A percentile compares a stretch with the other conserved stretches of the same genome.
These are phyloP conservation scores for Cheilinus undulatus DNA, from an alignment of 2,113 vertebrate species.

Conservation along the genomic window DNA sequence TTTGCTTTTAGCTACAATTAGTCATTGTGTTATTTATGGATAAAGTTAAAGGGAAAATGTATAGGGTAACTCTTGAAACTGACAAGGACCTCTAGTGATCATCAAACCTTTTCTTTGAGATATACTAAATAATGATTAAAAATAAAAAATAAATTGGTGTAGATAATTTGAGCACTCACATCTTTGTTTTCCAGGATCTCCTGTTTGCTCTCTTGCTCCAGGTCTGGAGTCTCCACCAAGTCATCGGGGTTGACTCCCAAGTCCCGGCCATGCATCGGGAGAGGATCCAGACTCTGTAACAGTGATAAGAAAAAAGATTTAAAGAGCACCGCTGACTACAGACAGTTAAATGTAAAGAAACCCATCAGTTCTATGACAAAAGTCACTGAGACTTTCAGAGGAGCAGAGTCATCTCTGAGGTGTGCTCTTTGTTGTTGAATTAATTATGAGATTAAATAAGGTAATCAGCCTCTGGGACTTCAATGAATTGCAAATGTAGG, in stretches of 20 bases:
- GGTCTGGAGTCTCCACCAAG: conserved; percentile 86
- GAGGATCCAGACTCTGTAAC: conserved; percentile 91
- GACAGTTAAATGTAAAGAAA: not conserved
- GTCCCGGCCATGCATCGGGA: conserved; percentile 89
- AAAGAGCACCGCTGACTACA: not conserved
- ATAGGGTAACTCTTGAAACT: not conserved
- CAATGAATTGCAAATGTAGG: no score
- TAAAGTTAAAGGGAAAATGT: no score
- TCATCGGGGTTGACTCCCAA: conserved; percentile 88
- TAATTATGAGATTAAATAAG: no score
- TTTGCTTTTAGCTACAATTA: not conserved
- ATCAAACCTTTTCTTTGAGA: no score
- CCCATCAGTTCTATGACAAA: not conserved
- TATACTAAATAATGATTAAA: no score
- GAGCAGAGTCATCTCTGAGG: no score
- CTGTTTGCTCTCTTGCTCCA: conserved; percentile 90
- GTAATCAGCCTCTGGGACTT: no score
- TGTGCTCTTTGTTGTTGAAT: no score
- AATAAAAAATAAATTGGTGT: no score
- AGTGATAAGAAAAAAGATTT: not conserved
- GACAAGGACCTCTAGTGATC: no score
- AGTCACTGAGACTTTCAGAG: no score
- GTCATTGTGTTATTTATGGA: no score
- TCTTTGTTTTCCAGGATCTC: conserved; percentile 97
- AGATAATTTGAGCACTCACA: conserved; percentile 83